Evolutionary conservation across 2,113 vertebrate species (phyloP).

Genomic region (Varanus salvator): DNA sequence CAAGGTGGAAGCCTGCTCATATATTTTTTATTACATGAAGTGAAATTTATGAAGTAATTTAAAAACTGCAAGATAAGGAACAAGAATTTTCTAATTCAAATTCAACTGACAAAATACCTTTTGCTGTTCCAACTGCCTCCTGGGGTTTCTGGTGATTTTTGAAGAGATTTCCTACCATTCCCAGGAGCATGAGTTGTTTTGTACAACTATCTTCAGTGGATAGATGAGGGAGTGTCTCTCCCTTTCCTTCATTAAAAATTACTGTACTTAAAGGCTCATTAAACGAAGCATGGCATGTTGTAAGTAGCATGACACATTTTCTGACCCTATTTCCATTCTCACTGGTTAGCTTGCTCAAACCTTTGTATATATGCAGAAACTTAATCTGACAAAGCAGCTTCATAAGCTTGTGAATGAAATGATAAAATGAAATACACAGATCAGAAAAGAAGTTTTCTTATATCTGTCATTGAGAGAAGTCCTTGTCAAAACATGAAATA

Average conservation of each 20-base stretch:
- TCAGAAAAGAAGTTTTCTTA: background rate
- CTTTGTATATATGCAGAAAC: background rate
- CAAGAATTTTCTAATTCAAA: constrained; percentile 1
- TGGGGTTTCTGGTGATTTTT: background rate
- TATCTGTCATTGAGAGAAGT: rapidly evolving
- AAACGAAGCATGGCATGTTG: background rate
- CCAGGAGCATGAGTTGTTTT: background rate
- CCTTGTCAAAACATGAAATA: background rate
- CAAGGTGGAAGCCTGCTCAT: background rate
- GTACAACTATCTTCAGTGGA: background rate
- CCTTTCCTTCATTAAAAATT: background rate
- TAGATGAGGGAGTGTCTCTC: background rate
- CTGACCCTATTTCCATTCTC: background rate
- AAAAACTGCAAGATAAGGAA: constrained; percentile 1
- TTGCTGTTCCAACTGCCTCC: background rate
- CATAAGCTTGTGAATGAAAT: constrained; percentile 23
- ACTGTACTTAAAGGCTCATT: background rate
- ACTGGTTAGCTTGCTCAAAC: constrained; percentile 15
- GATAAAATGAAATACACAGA: constrained; percentile 9
- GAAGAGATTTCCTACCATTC: background rate
- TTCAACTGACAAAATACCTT: background rate
- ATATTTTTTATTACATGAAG: background rate
- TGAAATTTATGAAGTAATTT: constrained; percentile 2
- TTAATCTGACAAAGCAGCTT: background rate
- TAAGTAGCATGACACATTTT: background rate